Conservation (phyloP, 1,140 invertebrate genomes). For the Melipona quadrifasciata region DNA sequence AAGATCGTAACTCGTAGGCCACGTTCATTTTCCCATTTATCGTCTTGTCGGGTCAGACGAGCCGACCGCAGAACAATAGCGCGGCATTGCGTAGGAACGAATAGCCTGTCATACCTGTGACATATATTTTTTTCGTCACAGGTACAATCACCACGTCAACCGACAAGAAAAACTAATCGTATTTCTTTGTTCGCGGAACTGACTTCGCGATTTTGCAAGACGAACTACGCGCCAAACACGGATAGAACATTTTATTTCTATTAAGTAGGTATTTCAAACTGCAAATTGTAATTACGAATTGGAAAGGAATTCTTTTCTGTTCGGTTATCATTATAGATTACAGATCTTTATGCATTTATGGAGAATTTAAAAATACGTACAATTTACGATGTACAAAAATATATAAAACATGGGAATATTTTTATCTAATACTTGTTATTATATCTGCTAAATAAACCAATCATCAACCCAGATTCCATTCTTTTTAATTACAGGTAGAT, state of each 20-base stretch:
- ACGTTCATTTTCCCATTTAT: constrained; percentile 46
- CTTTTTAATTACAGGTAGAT: background rate
- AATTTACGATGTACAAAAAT: background rate
- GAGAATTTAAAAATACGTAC: too few species aligned
- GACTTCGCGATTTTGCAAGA: background rate
- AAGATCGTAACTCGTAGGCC: constrained; percentile 45
- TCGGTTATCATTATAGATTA: background rate
- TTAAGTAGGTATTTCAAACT: background rate
- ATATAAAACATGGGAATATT: background rate
- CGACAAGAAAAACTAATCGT: constrained; percentile 54
- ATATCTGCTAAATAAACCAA: background rate
- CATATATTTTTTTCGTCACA: constrained; percentile 51
- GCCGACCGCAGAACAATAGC: constrained; percentile 23
- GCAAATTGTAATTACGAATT: background rate
- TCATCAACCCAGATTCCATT: background rate
- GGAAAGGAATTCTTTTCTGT: background rate
- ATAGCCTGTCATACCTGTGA: constrained; percentile 57
- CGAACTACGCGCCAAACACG: constrained; percentile 4
- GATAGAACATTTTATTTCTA: background rate
- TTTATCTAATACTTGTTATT: background rate
- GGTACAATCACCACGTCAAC: constrained; percentile 45
- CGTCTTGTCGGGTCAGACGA: constrained; percentile 27
- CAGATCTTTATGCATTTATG: background rate
- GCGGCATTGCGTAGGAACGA: constrained; percentile 45
- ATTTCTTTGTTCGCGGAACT: constrained; percentile 40